These are phyloP conservation scores for Pleuronectes platessa DNA, from an alignment of 2,113 vertebrate species.

Conservation along the genomic window DNA sequence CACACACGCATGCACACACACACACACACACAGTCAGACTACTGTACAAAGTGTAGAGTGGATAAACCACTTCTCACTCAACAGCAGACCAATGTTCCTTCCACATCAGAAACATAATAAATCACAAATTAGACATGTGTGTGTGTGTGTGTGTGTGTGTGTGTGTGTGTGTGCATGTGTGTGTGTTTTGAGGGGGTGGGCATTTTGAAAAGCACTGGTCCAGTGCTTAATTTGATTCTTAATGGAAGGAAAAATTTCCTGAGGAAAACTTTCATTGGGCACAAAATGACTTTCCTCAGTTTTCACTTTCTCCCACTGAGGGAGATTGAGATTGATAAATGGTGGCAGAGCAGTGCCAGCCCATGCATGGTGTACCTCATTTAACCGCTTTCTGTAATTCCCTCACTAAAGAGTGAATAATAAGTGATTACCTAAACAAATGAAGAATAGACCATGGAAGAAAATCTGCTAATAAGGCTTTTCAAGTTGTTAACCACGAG, in stretches of 20 bases:
- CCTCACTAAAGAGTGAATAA: constrained; percentile 74
- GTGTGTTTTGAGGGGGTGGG: constrained; percentile 36
- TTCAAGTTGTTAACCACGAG: constrained; percentile 20
- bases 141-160: constrained; percentile 18
- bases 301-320: constrained; percentile 74
- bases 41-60: constrained; percentile 27
- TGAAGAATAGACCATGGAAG: constrained; percentile 45
- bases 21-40: constrained; percentile 16
- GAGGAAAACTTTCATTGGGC: constrained; percentile 84
- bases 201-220: constrained; percentile 71
- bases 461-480: constrained; percentile 16
- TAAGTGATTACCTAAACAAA: constrained; percentile 68
- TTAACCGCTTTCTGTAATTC: constrained; percentile 75
- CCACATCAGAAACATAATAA: constrained; percentile 76
- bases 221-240: constrained; percentile 81
- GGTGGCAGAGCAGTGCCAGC: constrained; percentile 63
- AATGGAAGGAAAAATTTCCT: constrained; percentile 81
- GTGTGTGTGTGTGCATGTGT: constrained; percentile 30
- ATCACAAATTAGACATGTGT: constrained; percentile 76
- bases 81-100: constrained; percentile 55
- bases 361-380: constrained; percentile 72
- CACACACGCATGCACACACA: constrained; percentile 22
- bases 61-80: constrained; percentile 59
- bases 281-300: constrained; percentile 81
- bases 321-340: constrained; percentile 83